Evolutionary conservation across 2,113 vertebrate species (phyloP), one percentile per base, ranked within the genome.

Genomic region (Hiodon alosoides): DNA sequence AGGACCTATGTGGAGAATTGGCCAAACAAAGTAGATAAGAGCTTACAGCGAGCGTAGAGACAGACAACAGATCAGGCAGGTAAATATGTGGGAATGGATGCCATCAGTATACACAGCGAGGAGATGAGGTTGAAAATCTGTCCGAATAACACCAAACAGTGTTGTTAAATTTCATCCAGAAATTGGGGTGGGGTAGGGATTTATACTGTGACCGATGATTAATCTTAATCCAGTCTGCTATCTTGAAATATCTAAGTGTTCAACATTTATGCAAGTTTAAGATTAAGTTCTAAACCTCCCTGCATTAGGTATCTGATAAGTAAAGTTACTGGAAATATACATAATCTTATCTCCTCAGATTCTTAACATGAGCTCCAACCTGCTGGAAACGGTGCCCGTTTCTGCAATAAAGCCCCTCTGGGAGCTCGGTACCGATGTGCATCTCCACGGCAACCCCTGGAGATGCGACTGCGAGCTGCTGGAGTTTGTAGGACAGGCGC

Each of bases 361-460:
- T n/a, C 69, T 79, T 50, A 72, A 79, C 69, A 46, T 79, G 71
- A 67, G 78, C 13, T 52, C 13, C 11, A 79, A 79, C 51, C 62
- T 8, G 10, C 66, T 79, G 53, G 9, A 62, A 16, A 51, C 54
- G 6, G 13, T 68, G 6, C 70, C 47, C 4, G 54, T 13, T 48
- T 4, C 48, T n/a, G 54, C 55, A 16, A 57, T 75, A 0, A 14
- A 59, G 55, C 13, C 9, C 47, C 55, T 78, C 11, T 58, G 67
- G 72, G 72, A 69, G 14, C 67, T 13, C 67, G 77, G 68, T 4
- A 60, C 68, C 3, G 67, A 74, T 8, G 11, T 79, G 13, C 16
- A 14, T 71, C 54, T 79, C 53, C 67, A 72, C 17, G 73, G 73
- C 69, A 79, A 79, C 73, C 69, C 69, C 14, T 66, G 73, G 16